These are phyloP conservation scores for Trichogramma dendrolimi DNA, from an alignment of 2,888 invertebrate genomes.

Conservation along the genomic window DNA sequence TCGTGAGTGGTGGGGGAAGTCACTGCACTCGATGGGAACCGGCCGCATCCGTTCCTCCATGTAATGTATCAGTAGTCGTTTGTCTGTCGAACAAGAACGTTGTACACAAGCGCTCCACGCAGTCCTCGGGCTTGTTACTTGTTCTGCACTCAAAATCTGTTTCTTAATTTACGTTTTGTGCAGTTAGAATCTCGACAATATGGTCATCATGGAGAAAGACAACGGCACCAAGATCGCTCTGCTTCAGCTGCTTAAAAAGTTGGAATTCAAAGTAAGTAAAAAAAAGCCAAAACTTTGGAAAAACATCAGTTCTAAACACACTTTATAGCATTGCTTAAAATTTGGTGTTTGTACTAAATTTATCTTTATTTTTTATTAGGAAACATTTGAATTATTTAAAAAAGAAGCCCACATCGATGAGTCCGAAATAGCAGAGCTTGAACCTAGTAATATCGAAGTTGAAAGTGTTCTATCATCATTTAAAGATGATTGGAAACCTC, in stretches of 20 bases:
- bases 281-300: too few relatives aligned
- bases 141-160: too few relatives aligned
- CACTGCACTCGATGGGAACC: too few relatives aligned
- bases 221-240: slow-evolving; percentile 75
- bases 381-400: slow-evolving; percentile 76
- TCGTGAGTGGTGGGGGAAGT: too few relatives aligned
- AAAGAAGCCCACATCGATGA: slow-evolving; percentile 79
- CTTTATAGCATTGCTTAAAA: background rate
- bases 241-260: slow-evolving; percentile 79
- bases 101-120: too few relatives aligned
- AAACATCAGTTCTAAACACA: too few relatives aligned
- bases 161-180: too few relatives aligned
- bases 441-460: slow-evolving; percentile 74
- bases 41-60: too few relatives aligned
- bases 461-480: slow-evolving; percentile 77
- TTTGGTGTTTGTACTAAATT: background rate
- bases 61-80: too few relatives aligned
- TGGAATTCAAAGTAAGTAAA: slow-evolving; percentile 73
- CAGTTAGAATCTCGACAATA: too few relatives aligned
- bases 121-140: too few relatives aligned
- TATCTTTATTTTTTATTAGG: slow-evolving; percentile 52
- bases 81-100: too few relatives aligned
- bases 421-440: slow-evolving; percentile 60
- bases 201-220: slow-evolving; percentile 36
- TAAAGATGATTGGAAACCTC: slow-evolving; percentile 86